Evolutionary conservation across 2,888 invertebrate species (phyloP), one percentile per base, ranked within the genome.

Genomic region (Drosophila kanekoi): DNA sequence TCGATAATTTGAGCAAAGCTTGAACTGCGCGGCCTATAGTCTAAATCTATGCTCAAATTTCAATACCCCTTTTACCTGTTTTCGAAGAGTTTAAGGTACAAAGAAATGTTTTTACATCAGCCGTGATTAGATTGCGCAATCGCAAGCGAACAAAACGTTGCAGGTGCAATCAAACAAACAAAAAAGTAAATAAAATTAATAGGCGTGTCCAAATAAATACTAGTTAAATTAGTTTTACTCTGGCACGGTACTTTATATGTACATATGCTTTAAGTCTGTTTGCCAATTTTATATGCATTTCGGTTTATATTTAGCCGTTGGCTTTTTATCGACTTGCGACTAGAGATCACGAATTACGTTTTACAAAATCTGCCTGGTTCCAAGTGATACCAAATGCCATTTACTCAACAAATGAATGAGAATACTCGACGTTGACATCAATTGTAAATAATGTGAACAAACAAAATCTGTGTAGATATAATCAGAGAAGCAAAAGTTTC

Each of bases 371-470:
- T 49, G 37, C 33, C 57, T 56, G 54, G 20, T 38, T 37, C 8
- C 37, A 43, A 40, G 20, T 66, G 60, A 54, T 66, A 62, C 61
- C 54, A 44, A 62, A 40, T 43, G 44, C 48, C 54, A 65, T 80
- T 64, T 68, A 51, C 69, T 48, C 53, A 77, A 54, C 32, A 64
- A 60, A 61, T 74, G 44, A 64, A 69, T 61, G 63, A 58, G 63
- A 58, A 72, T 56, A 44, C 32, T 23, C 35, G 23, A 64, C 63
- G 68, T 76, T 80, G 83, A 79, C 70, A 78, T 63, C 62, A 69
- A 72, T 72, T 81, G 84, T 81, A 84, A 87, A 82, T 76, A 87
- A 84, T 81, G 70, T 68, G 68, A 57, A 51, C 68, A 81, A 87
- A 87, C 79, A 81, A 77, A 80, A 60, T 69, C 33, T 45, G 57